Evolutionary conservation across 1,140 invertebrate species (phyloP), one percentile per base, ranked within the genome.

Genomic region (Atta colombica): DNA sequence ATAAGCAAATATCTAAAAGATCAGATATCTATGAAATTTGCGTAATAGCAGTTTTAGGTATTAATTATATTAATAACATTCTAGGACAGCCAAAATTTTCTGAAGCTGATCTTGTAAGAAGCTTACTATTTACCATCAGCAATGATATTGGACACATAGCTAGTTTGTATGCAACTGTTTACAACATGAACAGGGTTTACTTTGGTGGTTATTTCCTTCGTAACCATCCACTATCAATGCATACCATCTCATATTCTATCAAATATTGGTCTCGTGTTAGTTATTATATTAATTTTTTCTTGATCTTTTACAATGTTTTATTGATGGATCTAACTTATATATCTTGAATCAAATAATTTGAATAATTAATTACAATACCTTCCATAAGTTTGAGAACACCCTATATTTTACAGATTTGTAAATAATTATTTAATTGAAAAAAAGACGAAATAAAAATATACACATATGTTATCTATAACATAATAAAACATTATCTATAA

Each of bases 131-230:
- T 88, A 96, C 97, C 45, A 97, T 98, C 78, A 97, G 97, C 92
- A 98, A 98, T 92, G 97, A 98, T 92, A 97, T 98, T 86, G 97
- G 97, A 51, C 97, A 98, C 95, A 97, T 97, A 88, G 96, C 97
- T 53, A 97, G 96, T 93, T 95, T 97, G 2, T 97, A 97, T 92
- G 97, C 97, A 39, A 96, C 97, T 93, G 96, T 97, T 89, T 96
- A 97, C 92, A 96, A 96, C 77, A 93, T 97, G 86, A 96, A 96
- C 80, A 96, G 96, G 92, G 96, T 98, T 71, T 98, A 97, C 90
- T 98, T 98, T 95, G 97, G 97, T 60, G 97, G 97, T 25, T 98
- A 97, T 91, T 98, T 98, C 92, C 96, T 98, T 12, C 95, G 97
- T 45, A 97, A 97, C 90, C 97, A 98, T 95, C 97, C 97, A 4